Base-by-base conservation (phyloP, 37 sponge, comb jelly and placozoan genomes). In the Ephydatia muelleri region DNA sequence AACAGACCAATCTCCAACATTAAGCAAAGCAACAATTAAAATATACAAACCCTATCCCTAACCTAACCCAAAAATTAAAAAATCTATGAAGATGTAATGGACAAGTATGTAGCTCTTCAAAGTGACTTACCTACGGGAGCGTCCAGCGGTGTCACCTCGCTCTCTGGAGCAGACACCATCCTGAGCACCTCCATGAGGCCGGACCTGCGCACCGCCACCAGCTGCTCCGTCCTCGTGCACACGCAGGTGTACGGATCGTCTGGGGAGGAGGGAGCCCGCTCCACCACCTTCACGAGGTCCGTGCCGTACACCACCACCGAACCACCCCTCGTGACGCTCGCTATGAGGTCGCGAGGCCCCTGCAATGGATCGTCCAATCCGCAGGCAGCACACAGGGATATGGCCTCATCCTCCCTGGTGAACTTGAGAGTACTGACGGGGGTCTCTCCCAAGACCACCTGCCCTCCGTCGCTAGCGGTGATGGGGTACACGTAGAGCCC, bases 281-380 rank as follows among this genome's bases (percentile, higher is more conserved):
- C 23, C 32, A 37, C 43, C 37, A 65, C 76, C 5, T 21, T 35
- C 33, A 28, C 37, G 22, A 11, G 14, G 26, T 71, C 67, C 5
- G 37, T 49, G 25, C 70, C 79, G 32, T 78, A 85, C 26, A 85
- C 29, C 27, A 38, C 37, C 71, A 85, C 71, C 35, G 48, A 70
- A 23, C 85, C 85, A 32, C 49, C 26, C 11, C 69, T 27, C 9
- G 40, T 78, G 31, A 85, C 33, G 33, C 32, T 30, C 0, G 79
- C 85, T 31, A 85, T 31, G 0, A 85, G 34, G 34, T 81, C 82
- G 2, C 68, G 23, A 13, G 40, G 40, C 0, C 27, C 71, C 35
- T 65, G 21, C 47, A 25, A 26, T 9, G 37, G 29, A 32, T 9
- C 69, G 38, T 75, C 76, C 28, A 68, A 12, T n/a, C 28, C 26